Base-by-base conservation (phyloP, 2,113 vertebrate species). In the Agelaius tricolor region DNA sequence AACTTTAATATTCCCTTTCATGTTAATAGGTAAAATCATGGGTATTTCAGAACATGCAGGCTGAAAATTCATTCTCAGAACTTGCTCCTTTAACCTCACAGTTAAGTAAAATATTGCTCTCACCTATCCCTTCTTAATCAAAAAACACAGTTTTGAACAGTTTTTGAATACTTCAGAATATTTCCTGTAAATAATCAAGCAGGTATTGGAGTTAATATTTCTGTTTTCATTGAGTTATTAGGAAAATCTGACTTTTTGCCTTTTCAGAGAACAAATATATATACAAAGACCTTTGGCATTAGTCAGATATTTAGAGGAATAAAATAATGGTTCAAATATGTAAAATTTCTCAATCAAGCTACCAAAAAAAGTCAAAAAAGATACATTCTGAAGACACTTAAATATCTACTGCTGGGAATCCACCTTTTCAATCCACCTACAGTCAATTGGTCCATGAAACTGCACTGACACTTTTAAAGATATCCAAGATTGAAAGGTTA, bases 81-180 rank as follows among this genome's bases (percentile, higher is more conserved):
- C 30, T 37, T 52, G 3, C 3, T 80, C 12, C 6, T 73, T 92
- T 69, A 46, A 24, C 4, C 51, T 77, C 30, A 17, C 4, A 30
- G 7, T 58, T 62, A 62, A 35, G 28, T 69, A 62, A 84, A 63
- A 10, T 15, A 57, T 18, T 66, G 28, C 3, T 41, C 10, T 57
- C 6, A 46, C 16, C 13, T n/a, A n/a, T 2, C 1, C 2, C 4
- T 69, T 77, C 13, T 8, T 44, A n/a, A 52, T 13, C 2, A 73
- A 75, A 94, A 86, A 35, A 0, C 11, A 72, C 4, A 49, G 1
- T 7, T 90, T 57, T 54, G 23, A 78, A 39, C 9, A 15, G 13
- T 12, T 67, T 57, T 59, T 54, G 11, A 82, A 33, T 65, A 12
- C 6, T 76, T 88, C 8, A 21, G 18, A 79, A 55, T 73, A 41